These are phyloP conservation scores for Rhagonycha fulva DNA, from an alignment of 2,888 invertebrate genomes.

Conservation along the genomic window DNA sequence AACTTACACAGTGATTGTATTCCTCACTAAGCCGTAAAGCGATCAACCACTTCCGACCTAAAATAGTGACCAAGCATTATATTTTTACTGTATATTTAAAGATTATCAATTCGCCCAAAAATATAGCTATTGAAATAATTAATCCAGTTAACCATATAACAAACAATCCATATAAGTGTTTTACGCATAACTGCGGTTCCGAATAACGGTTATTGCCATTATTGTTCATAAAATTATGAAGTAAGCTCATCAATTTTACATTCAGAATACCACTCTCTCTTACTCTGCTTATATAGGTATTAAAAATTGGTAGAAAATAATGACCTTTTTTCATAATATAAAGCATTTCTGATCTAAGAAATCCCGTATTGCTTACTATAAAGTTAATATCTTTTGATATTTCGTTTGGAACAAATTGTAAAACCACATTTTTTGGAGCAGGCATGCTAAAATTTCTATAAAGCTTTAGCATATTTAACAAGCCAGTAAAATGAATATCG, in stretches of 20 bases:
- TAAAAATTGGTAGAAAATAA: neutral
- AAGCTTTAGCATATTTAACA: neutral
- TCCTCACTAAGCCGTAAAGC: too few relatives aligned
- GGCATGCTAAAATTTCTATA: neutral
- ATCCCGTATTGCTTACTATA: neutral
- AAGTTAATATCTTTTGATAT: neutral
- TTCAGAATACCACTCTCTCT: neutral
- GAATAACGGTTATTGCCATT: neutral
- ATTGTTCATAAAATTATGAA: neutral
- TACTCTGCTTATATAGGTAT: neutral
- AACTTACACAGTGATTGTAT: too few relatives aligned
- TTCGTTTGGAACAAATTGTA: neutral
- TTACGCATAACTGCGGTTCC: neutral
- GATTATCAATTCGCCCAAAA: neutral
- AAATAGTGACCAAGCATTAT: too few relatives aligned
- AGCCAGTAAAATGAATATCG: neutral
- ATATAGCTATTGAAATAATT: neutral
- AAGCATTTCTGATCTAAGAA: neutral
- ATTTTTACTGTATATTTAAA: neutral
- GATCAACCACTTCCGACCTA: too few relatives aligned
- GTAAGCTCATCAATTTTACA: neutral
- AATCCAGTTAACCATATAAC: neutral
- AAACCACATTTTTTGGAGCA: neutral
- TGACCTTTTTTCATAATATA: neutral
- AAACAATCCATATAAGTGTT: neutral